Percentiles rank a stretch among this genome's conserved stretches.
Conservation (phyloP, 2,797 vertebrate genomes). For the Nannoperca obscura region DNA sequence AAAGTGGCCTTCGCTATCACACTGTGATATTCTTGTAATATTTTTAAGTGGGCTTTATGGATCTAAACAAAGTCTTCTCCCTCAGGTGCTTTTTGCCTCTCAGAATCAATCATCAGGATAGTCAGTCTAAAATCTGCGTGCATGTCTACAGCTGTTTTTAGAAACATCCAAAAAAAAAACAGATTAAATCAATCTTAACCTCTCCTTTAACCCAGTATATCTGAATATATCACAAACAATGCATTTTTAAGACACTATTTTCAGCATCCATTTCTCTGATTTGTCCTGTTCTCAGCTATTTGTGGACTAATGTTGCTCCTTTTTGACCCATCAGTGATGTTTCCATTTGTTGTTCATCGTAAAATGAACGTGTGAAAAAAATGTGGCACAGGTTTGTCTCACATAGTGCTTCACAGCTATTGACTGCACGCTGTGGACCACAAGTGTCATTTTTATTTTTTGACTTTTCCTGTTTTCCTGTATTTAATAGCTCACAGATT, state of each 20-base stretch:
- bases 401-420: constrained; percentile 35
- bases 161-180: neutral
- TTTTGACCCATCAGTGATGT: constrained; percentile 18
- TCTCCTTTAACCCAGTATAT: constrained; percentile 22
- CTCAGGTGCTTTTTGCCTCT: constrained; percentile 21
- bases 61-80: neutral
- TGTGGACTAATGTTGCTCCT: constrained; percentile 4
- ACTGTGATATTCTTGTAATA: constrained; percentile 14
- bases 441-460: constrained; percentile 37
- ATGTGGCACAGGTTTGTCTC: constrained; percentile 45
- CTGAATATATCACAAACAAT: neutral
- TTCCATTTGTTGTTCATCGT: constrained; percentile 63
- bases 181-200: neutral
- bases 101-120: constrained; percentile 12
- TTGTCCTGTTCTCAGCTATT: constrained; percentile 13
- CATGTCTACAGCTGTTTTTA: neutral
- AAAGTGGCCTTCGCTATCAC: neutral
- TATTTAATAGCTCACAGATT: constrained; percentile 37
- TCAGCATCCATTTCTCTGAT: constrained; percentile 20
- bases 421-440: constrained; percentile 8
- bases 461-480: constrained; percentile 17
- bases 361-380: constrained; percentile 58
- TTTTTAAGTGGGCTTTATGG: neutral
- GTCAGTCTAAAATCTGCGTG: constrained; percentile 6
- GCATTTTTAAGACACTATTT: constrained; percentile 33